Percentiles rank a stretch among this genome's conserved stretches.
Evolutionary conservation across 1,140 invertebrate species (phyloP).

Genomic region (Pseudobourletiella spinata): DNA sequence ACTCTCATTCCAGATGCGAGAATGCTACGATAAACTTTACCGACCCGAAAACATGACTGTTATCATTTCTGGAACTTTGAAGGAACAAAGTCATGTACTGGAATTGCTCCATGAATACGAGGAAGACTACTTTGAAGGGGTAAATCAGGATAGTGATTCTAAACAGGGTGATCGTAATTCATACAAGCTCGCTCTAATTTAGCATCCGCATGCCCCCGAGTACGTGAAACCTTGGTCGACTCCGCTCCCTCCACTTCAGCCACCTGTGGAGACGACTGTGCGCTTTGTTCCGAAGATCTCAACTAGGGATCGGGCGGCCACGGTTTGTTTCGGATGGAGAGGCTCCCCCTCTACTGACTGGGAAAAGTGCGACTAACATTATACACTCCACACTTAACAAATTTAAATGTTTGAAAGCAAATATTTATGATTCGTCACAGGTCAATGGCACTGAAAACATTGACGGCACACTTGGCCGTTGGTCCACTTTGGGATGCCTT

Average conservation of each 20-base stretch:
- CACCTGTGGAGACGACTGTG: neutral
- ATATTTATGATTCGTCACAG: conserved; percentile 9
- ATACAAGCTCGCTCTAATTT: conserved; percentile 1
- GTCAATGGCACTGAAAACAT: conserved; percentile 21
- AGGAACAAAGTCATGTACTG: conserved; percentile 19
- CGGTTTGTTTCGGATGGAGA: conserved; percentile 32
- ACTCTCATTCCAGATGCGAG: conserved; percentile 19
- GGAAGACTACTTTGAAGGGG: conserved; percentile 16
- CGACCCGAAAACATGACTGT: conserved; percentile 32
- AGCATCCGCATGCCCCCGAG: conserved; percentile 19
- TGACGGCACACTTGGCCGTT: conserved; percentile 30
- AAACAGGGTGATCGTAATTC: neutral
- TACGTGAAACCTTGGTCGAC: conserved; percentile 24
- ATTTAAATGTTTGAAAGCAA: neutral
- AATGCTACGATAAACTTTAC: conserved; percentile 29
- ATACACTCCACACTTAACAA: neutral
- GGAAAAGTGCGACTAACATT: conserved; percentile 9
- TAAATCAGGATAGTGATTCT: conserved; percentile 5
- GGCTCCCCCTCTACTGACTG: conserved; percentile 7
- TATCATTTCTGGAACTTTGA: conserved; percentile 22
- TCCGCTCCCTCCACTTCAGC: neutral
- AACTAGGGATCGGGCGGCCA: conserved; percentile 11
- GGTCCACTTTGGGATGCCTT: conserved; percentile 29
- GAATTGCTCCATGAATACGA: conserved; percentile 25
- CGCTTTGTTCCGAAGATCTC: conserved; percentile 19